Percentiles rank a stretch among this genome's conserved stretches.
These are phyloP conservation scores for Melanotus villosus DNA, from an alignment of 2,888 invertebrate species.

Conservation along the genomic window DNA sequence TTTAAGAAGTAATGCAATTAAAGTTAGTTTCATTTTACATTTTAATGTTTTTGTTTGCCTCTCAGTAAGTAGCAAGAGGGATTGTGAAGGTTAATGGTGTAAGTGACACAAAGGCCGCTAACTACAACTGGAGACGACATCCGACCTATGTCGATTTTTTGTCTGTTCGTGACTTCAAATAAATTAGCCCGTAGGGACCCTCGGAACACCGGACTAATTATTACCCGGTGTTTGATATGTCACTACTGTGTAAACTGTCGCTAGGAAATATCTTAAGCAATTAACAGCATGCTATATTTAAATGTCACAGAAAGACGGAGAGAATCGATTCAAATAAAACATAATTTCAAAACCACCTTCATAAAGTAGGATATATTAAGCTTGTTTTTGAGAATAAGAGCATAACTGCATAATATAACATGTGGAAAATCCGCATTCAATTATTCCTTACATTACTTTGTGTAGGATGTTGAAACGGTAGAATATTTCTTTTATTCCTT, in stretches of 20 bases:
- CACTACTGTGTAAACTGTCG: constrained; percentile 18
- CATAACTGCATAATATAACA: no score
- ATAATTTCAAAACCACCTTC: no score
- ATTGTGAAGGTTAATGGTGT: constrained; percentile 21
- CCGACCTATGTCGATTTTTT: constrained; percentile 26
- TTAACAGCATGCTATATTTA: constrained; percentile 13
- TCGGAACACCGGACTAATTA: constrained; percentile 21
- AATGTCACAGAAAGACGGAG: constrained; percentile 9
- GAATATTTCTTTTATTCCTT: no score
- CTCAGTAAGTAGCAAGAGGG: neutral
- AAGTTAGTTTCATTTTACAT: no score
- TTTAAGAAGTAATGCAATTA: no score
- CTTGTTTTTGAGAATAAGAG: no score
- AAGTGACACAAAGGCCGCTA: constrained; percentile 20
- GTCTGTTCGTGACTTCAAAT: constrained; percentile 18
- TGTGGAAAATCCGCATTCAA: no score
- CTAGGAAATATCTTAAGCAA: constrained; percentile 19
- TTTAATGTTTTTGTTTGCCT: neutral
- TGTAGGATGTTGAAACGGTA: no score
- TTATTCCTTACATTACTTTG: no score
- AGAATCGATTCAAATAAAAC: no score
- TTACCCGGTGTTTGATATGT: constrained; percentile 26
- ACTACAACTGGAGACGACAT: constrained; percentile 24
- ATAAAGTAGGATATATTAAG: no score
- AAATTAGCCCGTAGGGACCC: constrained; percentile 18